Evolutionary conservation across 2,888 invertebrate species (phyloP), one percentile per base, ranked within the genome.

Genomic region (Leptopterna dolabrata): DNA sequence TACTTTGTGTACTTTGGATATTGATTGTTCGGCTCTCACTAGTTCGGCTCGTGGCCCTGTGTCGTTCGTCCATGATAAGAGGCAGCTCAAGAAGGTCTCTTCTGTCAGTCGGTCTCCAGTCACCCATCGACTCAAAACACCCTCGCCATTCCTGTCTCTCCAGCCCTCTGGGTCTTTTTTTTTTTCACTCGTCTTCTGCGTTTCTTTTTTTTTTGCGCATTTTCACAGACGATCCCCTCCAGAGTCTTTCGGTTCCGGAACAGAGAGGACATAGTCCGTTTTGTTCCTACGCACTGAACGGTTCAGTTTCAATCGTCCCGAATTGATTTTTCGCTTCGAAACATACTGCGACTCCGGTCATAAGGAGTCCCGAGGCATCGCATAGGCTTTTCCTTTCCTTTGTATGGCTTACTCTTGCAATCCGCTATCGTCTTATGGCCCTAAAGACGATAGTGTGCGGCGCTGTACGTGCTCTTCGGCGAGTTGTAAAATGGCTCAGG

Each of bases 401-500:
- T 87, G 82, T 73, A 87, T 87, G 87, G 87, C 87, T 81, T 29
- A 63, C 47, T 47, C 45, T n/a, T 87, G 78, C 36, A 51, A 19
- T 7, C 19, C 70, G 51, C 73, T 87, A 30, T 73, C 87, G 85
- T 51, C 82, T 43, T 36, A 70, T 51, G 71, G 73, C 27, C n/a
- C 63, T 16, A 78, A 70, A 70, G 78, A 85, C 87, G 80, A 87
- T 87, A 86, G 86, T 87, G 55, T 80, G 83, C 88, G 87, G 55
- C 81, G 88, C 88, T 70, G 88, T 78, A 19, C 88, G 73, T 82
- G 88, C 86, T 70, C 27, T 90, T 83, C 88, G 87, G 82, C 88
- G 89, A 51, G 55, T 90, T 87, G 89, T 87, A 82, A 88, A 84
- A 81, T 90, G 89, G 89, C 84, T 89, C 81, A 88, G 89, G 86